Percentiles rank a stretch among this genome's conserved stretches.
These are phyloP conservation scores for Hemaris fuciformis DNA, from an alignment of 2,888 invertebrate genomes.

Conservation along the genomic window DNA sequence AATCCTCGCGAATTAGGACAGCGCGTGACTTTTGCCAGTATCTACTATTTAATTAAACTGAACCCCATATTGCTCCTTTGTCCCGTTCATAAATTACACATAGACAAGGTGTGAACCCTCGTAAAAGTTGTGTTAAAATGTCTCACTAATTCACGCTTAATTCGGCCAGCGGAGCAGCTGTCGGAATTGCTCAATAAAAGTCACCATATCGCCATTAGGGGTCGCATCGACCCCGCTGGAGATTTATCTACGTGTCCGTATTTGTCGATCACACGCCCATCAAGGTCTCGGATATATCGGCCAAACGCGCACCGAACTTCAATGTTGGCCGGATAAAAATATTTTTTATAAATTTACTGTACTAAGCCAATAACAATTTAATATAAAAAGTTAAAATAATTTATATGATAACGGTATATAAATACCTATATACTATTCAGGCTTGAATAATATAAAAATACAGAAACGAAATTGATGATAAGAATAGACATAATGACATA, in stretches of 20 bases:
- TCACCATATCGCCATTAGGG: conserved; percentile 55
- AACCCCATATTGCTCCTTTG: neutral
- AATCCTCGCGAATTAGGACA: neutral
- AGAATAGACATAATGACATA: no score
- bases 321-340: conserved; percentile 13
- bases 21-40: neutral
- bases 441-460: no score
- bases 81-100: conserved; percentile 31
- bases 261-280: conserved; percentile 31
- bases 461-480: no score
- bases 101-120: conserved; percentile 33
- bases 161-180: conserved; percentile 44
- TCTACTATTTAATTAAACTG: conserved; percentile 1
- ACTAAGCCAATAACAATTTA: no score
- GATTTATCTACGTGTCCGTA: conserved; percentile 51
- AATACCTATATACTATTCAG: no score
- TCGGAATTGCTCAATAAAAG: conserved; percentile 47
- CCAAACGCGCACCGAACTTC: conserved; percentile 11
- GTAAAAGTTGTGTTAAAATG: conserved; percentile 33
- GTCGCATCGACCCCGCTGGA: conserved; percentile 47
- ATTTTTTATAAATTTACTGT: neutral
- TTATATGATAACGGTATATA: no score
- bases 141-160: conserved; percentile 50
- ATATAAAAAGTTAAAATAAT: no score
- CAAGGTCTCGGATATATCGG: conserved; percentile 18